Percentiles rank a stretch among this genome's conserved stretches.
Conservation (phyloP, 2,888 invertebrate genomes). For the Oeneis ivallda region DNA sequence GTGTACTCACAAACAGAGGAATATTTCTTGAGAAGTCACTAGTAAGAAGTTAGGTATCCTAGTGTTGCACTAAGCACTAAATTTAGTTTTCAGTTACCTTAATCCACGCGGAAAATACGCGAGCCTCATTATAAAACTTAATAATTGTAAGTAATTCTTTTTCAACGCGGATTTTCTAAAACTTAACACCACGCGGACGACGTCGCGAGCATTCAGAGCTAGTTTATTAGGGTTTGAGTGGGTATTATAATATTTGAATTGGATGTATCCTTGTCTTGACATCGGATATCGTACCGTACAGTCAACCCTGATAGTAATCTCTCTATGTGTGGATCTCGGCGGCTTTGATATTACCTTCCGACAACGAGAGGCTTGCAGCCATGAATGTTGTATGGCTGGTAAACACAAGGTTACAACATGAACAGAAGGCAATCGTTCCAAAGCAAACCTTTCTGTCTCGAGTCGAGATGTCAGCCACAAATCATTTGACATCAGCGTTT, state of each 20-base stretch:
- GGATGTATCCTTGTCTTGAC: background rate
- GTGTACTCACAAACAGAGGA: too few relatives aligned
- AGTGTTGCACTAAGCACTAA: too few relatives aligned
- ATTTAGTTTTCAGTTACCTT: too few relatives aligned
- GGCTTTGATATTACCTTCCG: conserved; percentile 9
- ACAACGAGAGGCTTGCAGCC: background rate
- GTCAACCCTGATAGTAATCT: background rate
- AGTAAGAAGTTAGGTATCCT: too few relatives aligned
- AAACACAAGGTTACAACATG: background rate
- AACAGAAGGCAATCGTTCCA: conserved; percentile 1
- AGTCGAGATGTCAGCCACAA: background rate
- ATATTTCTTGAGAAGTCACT: too few relatives aligned
- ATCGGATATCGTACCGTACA: background rate
- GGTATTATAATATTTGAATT: background rate
- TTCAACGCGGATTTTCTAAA: too few relatives aligned
- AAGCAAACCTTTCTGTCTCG: background rate
- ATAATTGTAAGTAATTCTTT: too few relatives aligned
- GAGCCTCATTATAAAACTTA: too few relatives aligned
- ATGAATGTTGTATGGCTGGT: conserved; percentile 9
- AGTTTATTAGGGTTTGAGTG: background rate
- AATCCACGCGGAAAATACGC: too few relatives aligned
- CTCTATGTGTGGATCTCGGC: background rate
- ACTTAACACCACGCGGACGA: too few relatives aligned
- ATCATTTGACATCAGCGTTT: too few relatives aligned
- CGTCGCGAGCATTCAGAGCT: background rate